Evolutionary conservation across 2,888 invertebrate genomes (phyloP), one percentile per base, ranked within the genome.

Genomic region (Cyaniris semiargus): DNA sequence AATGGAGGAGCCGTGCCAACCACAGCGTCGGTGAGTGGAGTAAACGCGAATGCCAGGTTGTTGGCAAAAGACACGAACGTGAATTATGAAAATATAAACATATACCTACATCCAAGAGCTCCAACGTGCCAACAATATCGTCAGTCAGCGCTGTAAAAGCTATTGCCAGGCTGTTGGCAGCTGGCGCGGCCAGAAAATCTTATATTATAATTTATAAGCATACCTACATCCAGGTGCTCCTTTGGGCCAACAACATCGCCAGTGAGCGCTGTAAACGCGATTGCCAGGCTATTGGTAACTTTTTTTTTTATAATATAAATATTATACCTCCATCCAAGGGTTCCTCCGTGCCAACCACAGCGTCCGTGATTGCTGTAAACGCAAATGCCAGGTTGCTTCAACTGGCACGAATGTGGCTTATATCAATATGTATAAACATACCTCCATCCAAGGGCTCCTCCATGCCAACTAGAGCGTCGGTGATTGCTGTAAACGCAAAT

Each of bases 241-340:
- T 98, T 98, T 0, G 82, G 78, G 0, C 97, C 97, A 4, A 97
- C 85, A 6, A 95, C 86, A 83, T 95, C 95, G 0, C 97, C 98
- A 0, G 96, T 34, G 7, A 34, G 34, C 34, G 34, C 34, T 6
- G 34, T 7, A 34, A 34, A 34, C 34, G 34, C 34, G 89, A 98
- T 98, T 18, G 98, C 97, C 53, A 98, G 91, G 0, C 97, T 97
- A 92, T 98, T 98, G 97, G n/a, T n/a, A n/a, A n/a, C n/a, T n/a
- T n/a, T n/a, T n/a, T n/a, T n/a, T n/a, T n/a, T n/a, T n/a, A n/a
- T n/a, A n/a, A n/a, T n/a, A n/a, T n/a, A n/a, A n/a, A n/a, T n/a
- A n/a, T n/a, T n/a, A n/a, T n/a, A n/a, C n/a, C 27, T 27, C 27
- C 27, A 27, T 27, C 27, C 27, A 27, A 3, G 27, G 27, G 13